A percentile compares a stretch with the other conserved stretches of the same genome.
Evolutionary conservation across 1,140 invertebrate genomes (phyloP).

Genomic region (Ylistrum balloti): DNA sequence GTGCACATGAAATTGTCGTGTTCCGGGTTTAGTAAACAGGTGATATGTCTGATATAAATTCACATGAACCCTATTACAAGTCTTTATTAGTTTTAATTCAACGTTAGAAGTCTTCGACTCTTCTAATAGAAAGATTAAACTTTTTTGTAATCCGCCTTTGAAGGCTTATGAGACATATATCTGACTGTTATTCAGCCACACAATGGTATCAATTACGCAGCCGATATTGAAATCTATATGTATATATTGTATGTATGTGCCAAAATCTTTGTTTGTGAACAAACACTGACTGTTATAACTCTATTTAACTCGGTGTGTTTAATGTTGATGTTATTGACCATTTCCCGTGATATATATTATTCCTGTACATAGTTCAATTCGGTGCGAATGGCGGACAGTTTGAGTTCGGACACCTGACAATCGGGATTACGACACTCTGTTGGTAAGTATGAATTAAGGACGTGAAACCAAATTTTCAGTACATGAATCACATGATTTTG

Average conservation of each 20-base stretch:
- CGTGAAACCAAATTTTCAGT: no score
- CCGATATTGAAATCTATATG: background rate
- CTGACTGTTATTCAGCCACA: background rate
- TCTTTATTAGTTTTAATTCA: background rate
- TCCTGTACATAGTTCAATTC: background rate
- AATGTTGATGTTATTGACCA: background rate
- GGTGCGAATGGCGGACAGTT: background rate
- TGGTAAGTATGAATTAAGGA: background rate
- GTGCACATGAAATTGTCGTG: no score
- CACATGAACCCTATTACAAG: no score
- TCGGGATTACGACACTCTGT: background rate
- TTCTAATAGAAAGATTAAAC: background rate
- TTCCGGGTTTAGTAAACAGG: no score
- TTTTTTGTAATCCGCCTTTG: conserved; percentile 8
- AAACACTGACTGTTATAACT: background rate
- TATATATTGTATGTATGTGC: background rate
- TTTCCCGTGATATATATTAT: background rate
- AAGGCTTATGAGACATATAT: background rate
- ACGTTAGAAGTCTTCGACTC: background rate
- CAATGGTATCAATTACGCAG: background rate
- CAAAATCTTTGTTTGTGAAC: conserved; percentile 7
- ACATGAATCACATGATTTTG: no score
- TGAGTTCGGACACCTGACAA: background rate
- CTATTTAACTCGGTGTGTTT: background rate
- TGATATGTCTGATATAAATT: no score